phyloP scores from a whole-genome alignment of 1,140 invertebrate species.

The Drosophila orena region DNA sequence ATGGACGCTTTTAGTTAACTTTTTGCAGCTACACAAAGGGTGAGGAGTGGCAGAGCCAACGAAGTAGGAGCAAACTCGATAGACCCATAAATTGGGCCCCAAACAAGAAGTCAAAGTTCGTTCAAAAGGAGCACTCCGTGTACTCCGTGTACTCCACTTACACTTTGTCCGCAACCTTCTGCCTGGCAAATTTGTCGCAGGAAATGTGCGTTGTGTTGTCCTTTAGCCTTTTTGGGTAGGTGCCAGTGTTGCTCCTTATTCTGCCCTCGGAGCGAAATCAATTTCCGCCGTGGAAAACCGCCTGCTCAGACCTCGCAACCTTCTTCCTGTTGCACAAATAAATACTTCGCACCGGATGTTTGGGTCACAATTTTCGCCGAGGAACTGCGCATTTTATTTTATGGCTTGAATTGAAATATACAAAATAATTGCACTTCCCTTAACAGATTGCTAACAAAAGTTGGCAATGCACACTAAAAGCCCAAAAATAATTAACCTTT shows the following conservation, averaged over 20 bases:
- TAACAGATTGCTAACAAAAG: not conserved
- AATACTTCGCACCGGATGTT: constrained; percentile 79
- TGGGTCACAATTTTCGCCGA: constrained; percentile 67
- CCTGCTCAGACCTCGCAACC: constrained; percentile 35
- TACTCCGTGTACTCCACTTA: constrained; percentile 7
- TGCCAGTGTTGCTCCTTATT: constrained; percentile 51
- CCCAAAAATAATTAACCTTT: not conserved
- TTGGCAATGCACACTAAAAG: not conserved
- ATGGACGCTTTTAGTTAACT: constrained; percentile 78
- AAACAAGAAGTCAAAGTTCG: constrained; percentile 79
- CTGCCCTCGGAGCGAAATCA: constrained; percentile 75
- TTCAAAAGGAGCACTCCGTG: constrained; percentile 54
- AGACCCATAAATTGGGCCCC: constrained; percentile 79
- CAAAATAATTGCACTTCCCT: constrained; percentile 15
- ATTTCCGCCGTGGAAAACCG: constrained; percentile 71
- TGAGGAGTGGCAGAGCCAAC: not conserved
- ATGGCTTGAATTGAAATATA: constrained; percentile 23
- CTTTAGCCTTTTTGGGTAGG: constrained; percentile 51
- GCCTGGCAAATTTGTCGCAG: constrained; percentile 78
- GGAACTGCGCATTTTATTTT: constrained; percentile 13
- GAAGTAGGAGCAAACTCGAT: constrained; percentile 61
- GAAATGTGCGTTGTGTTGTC: constrained; percentile 71
- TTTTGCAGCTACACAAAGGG: constrained; percentile 1
- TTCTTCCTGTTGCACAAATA: constrained; percentile 82
- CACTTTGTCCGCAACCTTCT: constrained; percentile 44